Conservation (phyloP, 1,140 invertebrate species). For the Macrobrachium nipponense region DNA sequence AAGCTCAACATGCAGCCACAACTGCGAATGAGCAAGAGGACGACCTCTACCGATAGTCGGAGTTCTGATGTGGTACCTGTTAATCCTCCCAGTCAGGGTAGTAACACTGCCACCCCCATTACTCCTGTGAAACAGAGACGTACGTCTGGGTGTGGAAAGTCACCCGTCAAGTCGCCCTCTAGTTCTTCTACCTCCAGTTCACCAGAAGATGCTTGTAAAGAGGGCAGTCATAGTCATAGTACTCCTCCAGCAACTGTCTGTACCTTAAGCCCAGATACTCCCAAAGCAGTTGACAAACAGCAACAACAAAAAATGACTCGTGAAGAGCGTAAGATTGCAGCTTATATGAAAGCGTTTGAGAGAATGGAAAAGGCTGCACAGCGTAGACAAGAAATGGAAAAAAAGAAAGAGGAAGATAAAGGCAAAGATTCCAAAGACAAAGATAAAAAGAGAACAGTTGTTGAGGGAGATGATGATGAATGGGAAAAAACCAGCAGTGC, state of each 20-base stretch:
- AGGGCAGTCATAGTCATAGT: neutral
- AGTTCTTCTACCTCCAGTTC: conserved; percentile 31
- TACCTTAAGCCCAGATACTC: conserved; percentile 15
- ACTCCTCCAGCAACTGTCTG: conserved; percentile 27
- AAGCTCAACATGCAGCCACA: conserved; percentile 41
- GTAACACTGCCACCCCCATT: conserved; percentile 10
- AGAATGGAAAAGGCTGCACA: conserved; percentile 73
- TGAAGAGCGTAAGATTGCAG: conserved; percentile 96
- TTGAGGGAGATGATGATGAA: conserved; percentile 60
- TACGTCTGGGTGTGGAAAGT: conserved; percentile 55
- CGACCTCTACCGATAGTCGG: conserved; percentile 43
- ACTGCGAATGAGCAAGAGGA: conserved; percentile 49
- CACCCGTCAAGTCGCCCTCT: conserved; percentile 47
- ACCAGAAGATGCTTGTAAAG: conserved; percentile 17
- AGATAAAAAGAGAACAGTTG: conserved; percentile 57
- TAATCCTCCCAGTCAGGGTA: neutral
- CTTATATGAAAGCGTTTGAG: conserved; percentile 91
- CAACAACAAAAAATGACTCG: conserved; percentile 73
- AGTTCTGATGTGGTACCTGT: conserved; percentile 26
- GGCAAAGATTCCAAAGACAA: conserved; percentile 41
- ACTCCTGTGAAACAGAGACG: conserved; percentile 56
- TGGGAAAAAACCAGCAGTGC: conserved; percentile 60
- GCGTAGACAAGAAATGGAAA: conserved; percentile 70
- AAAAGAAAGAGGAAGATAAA: conserved; percentile 64
- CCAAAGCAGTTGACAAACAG: conserved; percentile 47